phyloP scores from a whole-genome alignment of 1,140 invertebrate species.

The Lepidurus packardi region DNA sequence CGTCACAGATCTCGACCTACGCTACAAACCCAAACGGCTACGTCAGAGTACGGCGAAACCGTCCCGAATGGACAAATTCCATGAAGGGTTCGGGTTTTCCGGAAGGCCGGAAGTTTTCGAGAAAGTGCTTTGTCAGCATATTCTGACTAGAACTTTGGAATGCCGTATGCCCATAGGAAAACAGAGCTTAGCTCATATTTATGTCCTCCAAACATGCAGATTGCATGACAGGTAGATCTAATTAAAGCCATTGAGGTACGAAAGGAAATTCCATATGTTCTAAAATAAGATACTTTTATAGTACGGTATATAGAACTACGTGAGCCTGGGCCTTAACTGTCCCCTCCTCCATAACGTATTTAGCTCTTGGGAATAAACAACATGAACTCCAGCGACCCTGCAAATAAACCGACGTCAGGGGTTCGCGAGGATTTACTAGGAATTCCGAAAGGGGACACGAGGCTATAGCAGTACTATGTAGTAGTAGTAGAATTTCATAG shows the following conservation, averaged over 20 bases:
- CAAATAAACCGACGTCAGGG: slow-evolving; percentile 18
- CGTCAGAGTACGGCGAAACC: slow-evolving; percentile 20
- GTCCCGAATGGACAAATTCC: not conserved
- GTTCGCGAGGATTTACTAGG: not conserved
- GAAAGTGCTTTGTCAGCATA: slow-evolving; percentile 21
- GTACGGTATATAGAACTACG: not conserved
- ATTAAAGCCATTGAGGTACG: no score
- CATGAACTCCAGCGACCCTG: slow-evolving; percentile 17
- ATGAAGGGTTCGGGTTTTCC: slow-evolving; percentile 17
- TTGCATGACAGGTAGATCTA: not conserved
- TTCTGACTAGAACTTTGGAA: slow-evolving; percentile 5
- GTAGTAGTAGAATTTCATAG: not conserved
- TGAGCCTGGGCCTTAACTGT: not conserved
- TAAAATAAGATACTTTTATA: no score
- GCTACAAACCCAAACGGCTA: not conserved
- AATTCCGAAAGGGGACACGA: not conserved
- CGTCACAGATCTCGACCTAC: not conserved
- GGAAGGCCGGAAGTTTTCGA: slow-evolving; percentile 17
- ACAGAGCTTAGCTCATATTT: not conserved
- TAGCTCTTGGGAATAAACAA: not conserved
- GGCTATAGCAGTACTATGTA: not conserved
- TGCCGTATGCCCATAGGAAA: not conserved
- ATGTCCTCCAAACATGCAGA: not conserved
- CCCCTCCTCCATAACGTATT: not conserved
- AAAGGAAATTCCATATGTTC: no score